Evolutionary conservation across 2,113 vertebrate species (phyloP), one percentile per base, ranked within the genome.

Genomic region (Sturnira hondurensis): DNA sequence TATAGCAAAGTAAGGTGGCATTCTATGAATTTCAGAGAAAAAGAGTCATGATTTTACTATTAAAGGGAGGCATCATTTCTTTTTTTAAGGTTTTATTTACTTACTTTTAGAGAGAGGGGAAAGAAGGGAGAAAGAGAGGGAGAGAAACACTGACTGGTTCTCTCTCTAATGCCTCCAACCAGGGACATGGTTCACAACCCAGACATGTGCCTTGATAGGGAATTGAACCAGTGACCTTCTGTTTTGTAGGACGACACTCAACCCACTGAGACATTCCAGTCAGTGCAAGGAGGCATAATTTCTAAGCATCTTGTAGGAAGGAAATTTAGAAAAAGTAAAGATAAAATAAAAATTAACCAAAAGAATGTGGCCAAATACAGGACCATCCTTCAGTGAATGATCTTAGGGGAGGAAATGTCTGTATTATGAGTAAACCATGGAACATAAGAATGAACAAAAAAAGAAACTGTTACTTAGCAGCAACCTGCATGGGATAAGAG

Each of bases 271-370:
- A 28, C 58, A 61, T 31, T 31, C 58, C 58, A 61, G 26, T 28
- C 58, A 61, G 58, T 3, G 11, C 3, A 26, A 16, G 10, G 33
- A 95, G 45, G 36, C 22, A 80, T 52, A 67, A 70, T 86, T 93
- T 89, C 54, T 96, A 94, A 96, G 56, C 33, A 93, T 86, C 41
- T 68, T 73, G 12, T 77, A 80, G 36, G 36, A 47, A 91, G 85
- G 26, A 88, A 47, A 95, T 71, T 80, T 81, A 93, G 13, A 36
- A 74, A 87, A 91, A 93, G 10, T 89, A 92, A 83, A 86, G 41
- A 84, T 24, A 73, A 87, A 95, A 91, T 63, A 16, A 84, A 31
- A 70, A n/a, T 74, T 63, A 94, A 63, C 7, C 58, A 26, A 47
- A 89, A 10, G 33, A 92, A 92, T 36, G 50, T 71, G n/a, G 38